Evolutionary conservation across 53 echinoderm and acorn worm genomes (phyloP), one percentile per base, ranked within the genome.

Genomic region (Astropecten irregularis): DNA sequence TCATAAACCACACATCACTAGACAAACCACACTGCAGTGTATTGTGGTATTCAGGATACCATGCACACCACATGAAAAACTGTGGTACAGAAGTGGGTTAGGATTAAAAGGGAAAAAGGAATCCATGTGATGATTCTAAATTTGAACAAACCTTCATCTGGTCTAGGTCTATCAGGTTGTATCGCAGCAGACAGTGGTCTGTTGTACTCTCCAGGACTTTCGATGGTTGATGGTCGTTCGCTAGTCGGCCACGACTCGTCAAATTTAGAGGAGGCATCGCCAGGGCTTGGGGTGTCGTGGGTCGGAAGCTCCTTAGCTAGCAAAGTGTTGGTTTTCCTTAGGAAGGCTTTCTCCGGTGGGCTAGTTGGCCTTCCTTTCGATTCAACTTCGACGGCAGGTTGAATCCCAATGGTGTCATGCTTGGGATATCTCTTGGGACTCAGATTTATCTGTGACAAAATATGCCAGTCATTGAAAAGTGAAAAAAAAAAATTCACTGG

Each of bases 191-290:
- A 48, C 2, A 64, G 50, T 7, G 65, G 33, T 63, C 14, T 22
- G 11, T 11, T 6, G 22, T 55, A 84, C 22, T 84, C 70, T 1
- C 84, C 58, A 0, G 95, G 92, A 55, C 92, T 95, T 16, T 90
- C 92, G 19, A 91, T 65, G 16, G 93, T 91, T 2, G 95, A 93
- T 10, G 93, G 95, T n/a, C 93, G 82, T 63, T 95, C 95, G 66
- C 95, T 95, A 30, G 91, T 71, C 4, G 95, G 93, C 95, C 95
- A 95, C 19, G 95, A 95, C 71, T 95, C 95, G 37, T 95, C 87
- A 89, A 93, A 95, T 55, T 95, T 95, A 13, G 93, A 90, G 3
- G 95, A 95, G 8, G 86, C 83, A 68, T 95, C 89, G 5, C 87
- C 81, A 13, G 93, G 95, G 35, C 88, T 95, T 11, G 95, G 95